Base-by-base conservation (phyloP, 2,113 vertebrate genomes). In the Campylomormyrus tamandua region DNA sequence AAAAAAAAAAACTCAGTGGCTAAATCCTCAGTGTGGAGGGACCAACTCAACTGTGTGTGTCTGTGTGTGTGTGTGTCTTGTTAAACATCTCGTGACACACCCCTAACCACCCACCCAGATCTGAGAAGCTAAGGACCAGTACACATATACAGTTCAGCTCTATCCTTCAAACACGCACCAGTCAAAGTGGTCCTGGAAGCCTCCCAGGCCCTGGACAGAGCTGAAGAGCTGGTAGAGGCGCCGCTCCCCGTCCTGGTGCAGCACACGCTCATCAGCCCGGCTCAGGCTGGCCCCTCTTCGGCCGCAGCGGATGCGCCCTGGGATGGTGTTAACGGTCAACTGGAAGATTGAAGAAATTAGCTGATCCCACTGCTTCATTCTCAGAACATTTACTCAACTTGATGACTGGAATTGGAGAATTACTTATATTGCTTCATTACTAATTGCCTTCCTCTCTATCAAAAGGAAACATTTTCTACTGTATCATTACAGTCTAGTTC, bases 111-210 rank as follows among this genome's bases (percentile, higher is more conserved):
- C n/a, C 31, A 52, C 21, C 70, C 17, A 58, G 56, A 24, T 58
- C 56, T 2, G 48, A 24, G 88, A 66, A 77, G 62, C 70, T 9
- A 24, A 77, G 46, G 7, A 89, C 24, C 10, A 24, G 87, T 11
- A 87, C 27, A 13, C 50, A 42, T 35, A 74, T 15, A 77, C 45
- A 88, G 42, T 15, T 11, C 45, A 49, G 42, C 19, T 27, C 17
- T 56, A 66, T 24, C 21, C 53, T 62, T 35, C 21, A 31, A 24
- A 46, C 39, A 91, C 95, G 94, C 93, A 98, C 97, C 97, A 98
- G 90, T 96, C 95, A 94, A 96, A 98, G 93, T 98, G 95, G 91
- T 98, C 97, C 94, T 97, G 97, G 90, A 98, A 98, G 84, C 97
- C 97, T 17, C 95, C 95, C 48, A 98, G 92, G 27, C 97, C 97